Evolutionary conservation across 2,113 vertebrate genomes (phyloP).

Genomic region (Alligator sinensis): DNA sequence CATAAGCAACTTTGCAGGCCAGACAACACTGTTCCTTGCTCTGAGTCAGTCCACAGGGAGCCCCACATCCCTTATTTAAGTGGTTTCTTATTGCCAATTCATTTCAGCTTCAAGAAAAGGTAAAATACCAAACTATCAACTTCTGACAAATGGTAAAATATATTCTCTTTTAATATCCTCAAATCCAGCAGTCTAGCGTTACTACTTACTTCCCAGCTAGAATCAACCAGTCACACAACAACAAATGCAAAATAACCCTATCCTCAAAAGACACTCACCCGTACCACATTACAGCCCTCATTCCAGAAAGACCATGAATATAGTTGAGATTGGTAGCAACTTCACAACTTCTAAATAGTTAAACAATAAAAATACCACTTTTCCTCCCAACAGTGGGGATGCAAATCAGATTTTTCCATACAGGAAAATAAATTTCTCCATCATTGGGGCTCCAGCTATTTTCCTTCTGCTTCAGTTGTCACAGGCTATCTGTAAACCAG

Average conservation of each 20-base stretch:
- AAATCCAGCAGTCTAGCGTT: not conserved
- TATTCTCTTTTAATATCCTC: not conserved
- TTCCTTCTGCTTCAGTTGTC: not conserved
- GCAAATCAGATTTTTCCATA: not conserved
- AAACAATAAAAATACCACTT: not conserved
- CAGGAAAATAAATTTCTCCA: not conserved
- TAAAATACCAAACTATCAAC: not conserved
- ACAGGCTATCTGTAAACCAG: not conserved
- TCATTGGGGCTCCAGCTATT: not conserved
- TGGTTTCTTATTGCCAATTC: not conserved
- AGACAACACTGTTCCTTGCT: not conserved
- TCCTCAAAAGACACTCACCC: not conserved
- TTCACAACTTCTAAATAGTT: not conserved
- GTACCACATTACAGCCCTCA: not conserved
- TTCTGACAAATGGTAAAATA: not conserved
- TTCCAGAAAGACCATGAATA: not conserved
- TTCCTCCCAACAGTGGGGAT: not conserved
- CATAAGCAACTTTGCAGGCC: not conserved
- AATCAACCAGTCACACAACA: not conserved
- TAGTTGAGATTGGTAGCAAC: not conserved
- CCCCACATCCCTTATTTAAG: not conserved
- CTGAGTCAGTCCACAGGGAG: too few relatives aligned
- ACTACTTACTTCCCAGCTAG: not conserved
- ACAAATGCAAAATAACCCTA: not conserved
- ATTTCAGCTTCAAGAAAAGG: not conserved